Evolutionary conservation across 2,888 invertebrate species (phyloP), one percentile per base, ranked within the genome.

Genomic region (Agriopis aurantiaria): DNA sequence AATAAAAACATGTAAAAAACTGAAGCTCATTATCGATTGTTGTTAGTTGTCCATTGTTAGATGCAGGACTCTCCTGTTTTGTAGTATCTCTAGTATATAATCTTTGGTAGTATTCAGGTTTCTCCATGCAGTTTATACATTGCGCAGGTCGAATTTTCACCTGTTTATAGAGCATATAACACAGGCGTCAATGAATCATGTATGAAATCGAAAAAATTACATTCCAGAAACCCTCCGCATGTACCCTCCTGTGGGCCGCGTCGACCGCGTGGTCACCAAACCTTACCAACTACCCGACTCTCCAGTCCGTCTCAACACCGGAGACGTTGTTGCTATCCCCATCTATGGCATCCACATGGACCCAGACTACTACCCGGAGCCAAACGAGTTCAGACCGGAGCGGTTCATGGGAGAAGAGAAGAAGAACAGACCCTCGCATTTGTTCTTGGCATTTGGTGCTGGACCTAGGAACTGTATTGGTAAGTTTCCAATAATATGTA

Each of bases 141-240:
- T 23, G 17, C 17, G 17, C 17, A 23, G 17, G 17, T 23, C 17
- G 17, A 23, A 23, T 23, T 23, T 23, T 23, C 17, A 23, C 17
- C 17, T 23, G 17, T 49, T 14, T 8, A 14, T 49, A 7, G 7
- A 7, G n/a, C 8, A n/a, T 1, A 9, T 5, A 41, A n/a, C 5
- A 5, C 10, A 17, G 8, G n/a, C 17, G 3, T 33, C 33, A 5
- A 23, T 1, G 17, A 23, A 23, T 23, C 17, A 23, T 23, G 17
- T 23, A 23, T 14, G 12, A 56, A 43, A n/a, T 41, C 3, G 51
- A 55, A 23, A n/a, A 55, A 48, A 43, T 14, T 17, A 52, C 60
- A 60, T 91, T 88, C 17, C 88, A 95, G 96, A 96, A 90, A 95
- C 95, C 0, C 84, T 96, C 53, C 91, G 96, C 23, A 84, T 95